Evolutionary conservation across 1,140 invertebrate genomes (phyloP), one percentile per base, ranked within the genome.

Genomic region (Papilio helenus): DNA sequence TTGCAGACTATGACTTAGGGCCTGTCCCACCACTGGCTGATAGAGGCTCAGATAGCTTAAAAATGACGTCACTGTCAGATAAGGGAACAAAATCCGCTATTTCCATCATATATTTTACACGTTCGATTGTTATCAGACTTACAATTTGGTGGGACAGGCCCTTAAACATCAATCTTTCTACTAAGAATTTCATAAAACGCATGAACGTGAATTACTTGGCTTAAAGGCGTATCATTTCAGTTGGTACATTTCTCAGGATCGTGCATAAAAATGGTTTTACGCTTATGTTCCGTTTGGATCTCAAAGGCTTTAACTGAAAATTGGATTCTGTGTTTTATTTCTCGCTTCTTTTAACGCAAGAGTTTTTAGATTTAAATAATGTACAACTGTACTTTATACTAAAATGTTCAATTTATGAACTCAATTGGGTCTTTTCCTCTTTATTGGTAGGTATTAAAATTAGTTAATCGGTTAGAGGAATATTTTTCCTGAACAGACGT

Each of bases 221-320:
- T 68, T 34, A 7, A 68, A 68, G 16, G 2, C 26, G 26, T 68
- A 68, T 5, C 12, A 68, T 26, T 29, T 14, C 26, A 29, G 12
- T 58, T 14, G 26, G 58, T 29, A 68, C 61, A 68, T 68, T 3
- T 68, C 61, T 68, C 16, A 26, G 26, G 26, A 68, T 68, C 12
- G 61, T 68, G 14, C 61, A 68, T 34, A 68, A 68, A 61, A 68
- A 68, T 68, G 26, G 16, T 68, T 68, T 20, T 68, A 68, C 23
- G 23, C 23, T 29, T 29, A 61, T 10, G 61, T 68, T 68, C 16
- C 61, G 26, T 68, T 29, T 68, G 12, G 23, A 68, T 29, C 61
- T 68, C 29, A 68, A 68, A 68, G 26, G 26, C 61, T 68, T 68
- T 68, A 34, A 68, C 23, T 68, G 61, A 68, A 68, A 68, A 68